phyloP scores from a whole-genome alignment of 2,797 vertebrate genomes.

The Gymnoscopelus braueri region DNA sequence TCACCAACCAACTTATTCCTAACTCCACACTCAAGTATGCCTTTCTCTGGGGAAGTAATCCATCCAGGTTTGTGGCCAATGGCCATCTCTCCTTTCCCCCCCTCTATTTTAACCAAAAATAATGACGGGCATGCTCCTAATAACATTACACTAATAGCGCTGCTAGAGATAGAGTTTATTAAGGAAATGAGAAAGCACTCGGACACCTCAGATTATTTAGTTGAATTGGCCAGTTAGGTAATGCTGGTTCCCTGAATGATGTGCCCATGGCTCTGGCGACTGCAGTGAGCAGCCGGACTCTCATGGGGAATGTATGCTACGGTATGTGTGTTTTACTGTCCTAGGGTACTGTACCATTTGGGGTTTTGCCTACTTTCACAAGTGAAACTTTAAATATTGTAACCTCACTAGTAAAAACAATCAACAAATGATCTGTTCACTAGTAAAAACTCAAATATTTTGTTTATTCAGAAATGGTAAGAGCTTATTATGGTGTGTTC shows the following conservation, averaged over 20 bases:
- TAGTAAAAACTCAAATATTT: too few relatives aligned
- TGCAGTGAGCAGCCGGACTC: background rate
- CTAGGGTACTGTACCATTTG: background rate
- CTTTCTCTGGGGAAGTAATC: too few relatives aligned
- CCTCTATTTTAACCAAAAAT: constrained; percentile 9
- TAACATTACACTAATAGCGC: background rate
- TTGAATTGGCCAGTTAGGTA: background rate
- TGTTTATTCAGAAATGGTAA: too few relatives aligned
- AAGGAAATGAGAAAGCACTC: constrained; percentile 23
- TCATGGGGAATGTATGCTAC: background rate
- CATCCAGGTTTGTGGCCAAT: too few relatives aligned
- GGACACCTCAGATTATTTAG: constrained; percentile 14
- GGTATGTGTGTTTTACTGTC: background rate
- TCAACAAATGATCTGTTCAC: too few relatives aligned
- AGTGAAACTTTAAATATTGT: background rate
- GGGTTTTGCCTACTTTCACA: background rate
- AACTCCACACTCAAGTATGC: too few relatives aligned
- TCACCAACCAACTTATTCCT: too few relatives aligned
- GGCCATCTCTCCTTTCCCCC: too few relatives aligned
- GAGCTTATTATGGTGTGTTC: too few relatives aligned
- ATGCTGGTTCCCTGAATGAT: background rate
- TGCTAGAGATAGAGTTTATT: constrained; percentile 7
- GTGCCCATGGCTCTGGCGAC: background rate
- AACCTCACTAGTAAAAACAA: too few relatives aligned
- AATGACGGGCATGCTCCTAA: background rate